Evolutionary conservation across 64 coral and sea anemone genomes (phyloP).

Genomic region (Platygyra sinensis): DNA sequence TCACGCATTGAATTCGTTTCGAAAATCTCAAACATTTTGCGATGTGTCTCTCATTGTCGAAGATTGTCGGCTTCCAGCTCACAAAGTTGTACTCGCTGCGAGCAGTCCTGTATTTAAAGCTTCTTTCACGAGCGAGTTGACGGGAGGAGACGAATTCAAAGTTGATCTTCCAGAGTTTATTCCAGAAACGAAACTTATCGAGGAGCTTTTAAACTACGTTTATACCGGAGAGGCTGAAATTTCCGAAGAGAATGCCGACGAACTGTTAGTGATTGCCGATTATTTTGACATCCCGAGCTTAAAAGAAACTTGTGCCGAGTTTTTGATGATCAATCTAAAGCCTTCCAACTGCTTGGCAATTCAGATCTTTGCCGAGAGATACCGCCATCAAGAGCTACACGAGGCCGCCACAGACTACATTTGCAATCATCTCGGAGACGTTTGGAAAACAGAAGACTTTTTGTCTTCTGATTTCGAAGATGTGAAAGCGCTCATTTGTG

Average conservation of each 20-base stretch:
- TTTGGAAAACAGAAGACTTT: constrained; percentile 32
- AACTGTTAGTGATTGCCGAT: not conserved
- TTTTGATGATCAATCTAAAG: constrained; percentile 5
- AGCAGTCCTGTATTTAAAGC: constrained; percentile 24
- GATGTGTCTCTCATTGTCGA: constrained; percentile 7
- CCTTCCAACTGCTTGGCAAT: constrained; percentile 19
- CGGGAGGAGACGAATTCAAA: not conserved
- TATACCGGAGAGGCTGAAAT: constrained; percentile 24
- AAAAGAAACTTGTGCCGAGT: constrained; percentile 37
- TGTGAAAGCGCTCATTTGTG: not conserved
- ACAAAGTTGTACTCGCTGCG: constrained; percentile 26
- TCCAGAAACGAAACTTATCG: not conserved
- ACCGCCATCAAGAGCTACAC: not conserved
- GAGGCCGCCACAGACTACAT: constrained; percentile 28
- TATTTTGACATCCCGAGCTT: constrained; percentile 12
- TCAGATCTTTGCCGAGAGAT: constrained; percentile 11
- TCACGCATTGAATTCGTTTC: constrained; percentile 17
- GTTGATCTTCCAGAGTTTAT: not conserved
- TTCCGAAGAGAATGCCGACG: not conserved
- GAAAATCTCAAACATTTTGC: constrained; percentile 33
- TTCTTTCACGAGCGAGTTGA: constrained; percentile 12
- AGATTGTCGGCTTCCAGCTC: not conserved
- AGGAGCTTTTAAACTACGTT: constrained; percentile 26
- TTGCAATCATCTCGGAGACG: not conserved
- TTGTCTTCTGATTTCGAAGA: not conserved